phyloP scores from a whole-genome alignment of 2,888 invertebrate genomes.

The Tenthredo scrophulariae region DNA sequence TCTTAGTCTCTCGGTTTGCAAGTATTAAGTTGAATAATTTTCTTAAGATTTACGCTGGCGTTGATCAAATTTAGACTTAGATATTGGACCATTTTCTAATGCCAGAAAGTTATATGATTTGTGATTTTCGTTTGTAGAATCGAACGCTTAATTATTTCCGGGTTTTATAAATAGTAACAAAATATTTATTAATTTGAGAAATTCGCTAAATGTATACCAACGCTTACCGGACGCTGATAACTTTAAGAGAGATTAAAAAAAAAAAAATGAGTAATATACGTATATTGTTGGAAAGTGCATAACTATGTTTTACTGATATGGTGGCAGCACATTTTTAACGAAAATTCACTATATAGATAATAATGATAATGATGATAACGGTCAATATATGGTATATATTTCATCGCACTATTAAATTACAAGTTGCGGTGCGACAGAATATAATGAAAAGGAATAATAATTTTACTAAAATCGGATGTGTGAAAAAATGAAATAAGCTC shows the following conservation, averaged over 20 bases:
- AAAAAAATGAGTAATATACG: not conserved
- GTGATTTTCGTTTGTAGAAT: slow-evolving; percentile 18
- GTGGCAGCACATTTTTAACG: slow-evolving; percentile 50
- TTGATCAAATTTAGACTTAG: slow-evolving; percentile 26
- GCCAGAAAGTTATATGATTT: not conserved
- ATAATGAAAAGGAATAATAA: slow-evolving; percentile 12
- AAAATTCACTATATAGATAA: slow-evolving; percentile 42
- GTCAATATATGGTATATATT: slow-evolving; percentile 15
- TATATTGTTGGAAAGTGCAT: slow-evolving; percentile 23
- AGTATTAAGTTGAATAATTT: not conserved
- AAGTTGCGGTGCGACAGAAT: not conserved
- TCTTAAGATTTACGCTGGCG: slow-evolving; percentile 48
- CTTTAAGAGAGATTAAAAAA: slow-evolving; percentile 24
- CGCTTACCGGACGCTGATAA: slow-evolving; percentile 57
- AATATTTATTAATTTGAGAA: slow-evolving; percentile 73
- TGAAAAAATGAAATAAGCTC: slow-evolving; percentile 45
- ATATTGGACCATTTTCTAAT: not conserved
- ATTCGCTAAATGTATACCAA: slow-evolving; percentile 68
- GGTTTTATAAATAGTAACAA: slow-evolving; percentile 72
- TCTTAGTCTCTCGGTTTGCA: not conserved
- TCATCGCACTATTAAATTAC: slow-evolving; percentile 19
- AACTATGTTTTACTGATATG: slow-evolving; percentile 40
- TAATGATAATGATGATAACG: slow-evolving; percentile 2
- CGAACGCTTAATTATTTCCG: slow-evolving; percentile 61
- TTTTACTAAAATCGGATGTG: slow-evolving; percentile 48